Conservation (phyloP, 2,888 invertebrate species). For the Thalpophila matura region DNA sequence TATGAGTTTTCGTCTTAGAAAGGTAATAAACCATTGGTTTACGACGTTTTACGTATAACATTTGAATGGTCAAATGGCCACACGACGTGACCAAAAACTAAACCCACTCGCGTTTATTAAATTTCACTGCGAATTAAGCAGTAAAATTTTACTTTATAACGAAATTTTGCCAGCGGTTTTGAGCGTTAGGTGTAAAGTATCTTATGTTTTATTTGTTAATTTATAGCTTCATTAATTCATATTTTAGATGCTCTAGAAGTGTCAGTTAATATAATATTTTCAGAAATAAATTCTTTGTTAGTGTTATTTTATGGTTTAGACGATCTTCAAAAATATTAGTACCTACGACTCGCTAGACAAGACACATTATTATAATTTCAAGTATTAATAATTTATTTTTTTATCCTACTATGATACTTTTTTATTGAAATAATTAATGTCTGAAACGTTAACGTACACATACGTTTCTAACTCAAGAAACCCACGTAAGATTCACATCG, state of each 20-base stretch:
- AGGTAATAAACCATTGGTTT: constrained; percentile 78
- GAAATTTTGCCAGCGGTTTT: constrained; percentile 15
- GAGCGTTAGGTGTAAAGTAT: constrained; percentile 16
- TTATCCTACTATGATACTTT: neutral
- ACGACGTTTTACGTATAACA: constrained; percentile 71
- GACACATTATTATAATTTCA: too few relatives aligned
- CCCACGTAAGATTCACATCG: constrained; percentile 15
- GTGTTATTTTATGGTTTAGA: neutral
- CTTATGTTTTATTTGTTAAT: constrained; percentile 14
- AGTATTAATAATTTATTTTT: too few relatives aligned
- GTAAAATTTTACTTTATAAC: constrained; percentile 44
- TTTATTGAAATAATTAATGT: too few relatives aligned
- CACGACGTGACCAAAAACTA: constrained; percentile 73
- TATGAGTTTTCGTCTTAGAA: constrained; percentile 78
- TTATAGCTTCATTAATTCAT: constrained; percentile 17
- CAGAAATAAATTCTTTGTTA: neutral
- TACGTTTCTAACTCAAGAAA: constrained; percentile 42
- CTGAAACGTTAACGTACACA: constrained; percentile 3
- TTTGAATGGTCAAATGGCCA: constrained; percentile 70
- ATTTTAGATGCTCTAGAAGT: constrained; percentile 17
- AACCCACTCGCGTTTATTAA: constrained; percentile 57
- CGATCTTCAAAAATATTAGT: neutral
- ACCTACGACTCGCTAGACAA: too few relatives aligned
- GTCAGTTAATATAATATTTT: constrained; percentile 11
- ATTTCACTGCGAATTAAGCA: constrained; percentile 55